Evolutionary conservation across 1,140 invertebrate genomes (phyloP).

Genomic region (Frieseomelitta varia): DNA sequence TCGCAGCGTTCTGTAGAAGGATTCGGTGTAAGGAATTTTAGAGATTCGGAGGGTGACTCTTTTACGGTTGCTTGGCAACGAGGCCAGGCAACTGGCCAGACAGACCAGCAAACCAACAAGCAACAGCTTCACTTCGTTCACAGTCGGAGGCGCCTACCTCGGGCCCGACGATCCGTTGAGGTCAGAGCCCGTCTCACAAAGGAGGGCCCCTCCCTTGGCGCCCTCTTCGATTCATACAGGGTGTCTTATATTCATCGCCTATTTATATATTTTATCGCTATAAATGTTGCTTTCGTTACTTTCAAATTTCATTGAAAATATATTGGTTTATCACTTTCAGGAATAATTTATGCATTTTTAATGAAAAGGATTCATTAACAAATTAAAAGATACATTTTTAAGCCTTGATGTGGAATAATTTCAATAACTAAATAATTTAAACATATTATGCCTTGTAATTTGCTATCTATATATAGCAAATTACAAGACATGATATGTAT

Average conservation of each 20-base stretch:
- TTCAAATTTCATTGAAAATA: too few species aligned
- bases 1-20: not conserved
- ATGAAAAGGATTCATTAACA: too few species aligned
- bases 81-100: conserved; percentile 66
- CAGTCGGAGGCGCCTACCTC: conserved; percentile 51
- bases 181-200: conserved; percentile 73
- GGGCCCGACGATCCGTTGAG: conserved; percentile 63
- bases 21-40: conserved; percentile 44
- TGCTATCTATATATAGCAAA: too few species aligned
- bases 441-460: too few species aligned
- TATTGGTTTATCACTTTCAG: not conserved
- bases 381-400: too few species aligned
- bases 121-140: conserved; percentile 38
- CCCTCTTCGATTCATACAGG: conserved; percentile 35
- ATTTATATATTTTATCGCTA: not conserved
- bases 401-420: too few species aligned
- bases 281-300: not conserved
- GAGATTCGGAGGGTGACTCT: conserved; percentile 51
- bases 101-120: conserved; percentile 56
- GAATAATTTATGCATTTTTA: not conserved
- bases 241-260: conserved; percentile 25
- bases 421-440: too few species aligned
- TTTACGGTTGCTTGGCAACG: conserved; percentile 70
- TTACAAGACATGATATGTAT: too few species aligned
- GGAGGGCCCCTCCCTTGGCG: conserved; percentile 69